Evolutionary conservation across 1,140 invertebrate genomes (phyloP), one percentile per base, ranked within the genome.

Genomic region (Lethocerus indicus): DNA sequence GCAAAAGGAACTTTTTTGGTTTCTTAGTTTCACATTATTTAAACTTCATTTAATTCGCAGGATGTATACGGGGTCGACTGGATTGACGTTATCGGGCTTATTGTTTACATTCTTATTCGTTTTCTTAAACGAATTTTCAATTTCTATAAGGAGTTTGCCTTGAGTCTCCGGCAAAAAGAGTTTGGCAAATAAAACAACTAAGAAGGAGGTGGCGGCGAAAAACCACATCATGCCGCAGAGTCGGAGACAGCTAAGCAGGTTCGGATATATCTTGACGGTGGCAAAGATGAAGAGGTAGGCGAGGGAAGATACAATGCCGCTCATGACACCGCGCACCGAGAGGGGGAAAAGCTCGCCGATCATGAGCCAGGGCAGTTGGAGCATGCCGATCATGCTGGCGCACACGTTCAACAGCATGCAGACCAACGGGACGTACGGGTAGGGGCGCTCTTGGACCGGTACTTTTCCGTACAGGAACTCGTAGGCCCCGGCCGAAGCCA

Each of bases 131-230:
- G 47, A 50, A 36, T 53, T 70, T 63, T 82, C 79, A 27, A 90
- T 87, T 60, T 90, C 81, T 20, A 79, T 73, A n/a, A 87, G 64
- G 32, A 73, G 77, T 56, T 79, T 80, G 6, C 79, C 80, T 60
- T 82, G 80, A 0, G 87, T 91, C 64, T 91, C 87, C 0, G 85
- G 85, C 1, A 90, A 65, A 57, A 80, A 73, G 12, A 77, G 67
- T 2, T 73, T 63, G 14, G 76, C 81, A 59, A 79, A 85, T 0
- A 77, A 56, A 0, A 76, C 70, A 1, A 83, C 75, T 1, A 79
- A 41, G 0, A 79, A 60, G 0, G 81, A 77, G 42, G 81, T 72
- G 1, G 68, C 71, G 2, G 79, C 71, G 60, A 92, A 93, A 6
- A 84, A 66, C 65, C 81, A 83, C 60, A 87, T 74, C 2, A 78